Evolutionary conservation across 2,888 invertebrate species (phyloP).

Genomic region (Lobophora halterata): DNA sequence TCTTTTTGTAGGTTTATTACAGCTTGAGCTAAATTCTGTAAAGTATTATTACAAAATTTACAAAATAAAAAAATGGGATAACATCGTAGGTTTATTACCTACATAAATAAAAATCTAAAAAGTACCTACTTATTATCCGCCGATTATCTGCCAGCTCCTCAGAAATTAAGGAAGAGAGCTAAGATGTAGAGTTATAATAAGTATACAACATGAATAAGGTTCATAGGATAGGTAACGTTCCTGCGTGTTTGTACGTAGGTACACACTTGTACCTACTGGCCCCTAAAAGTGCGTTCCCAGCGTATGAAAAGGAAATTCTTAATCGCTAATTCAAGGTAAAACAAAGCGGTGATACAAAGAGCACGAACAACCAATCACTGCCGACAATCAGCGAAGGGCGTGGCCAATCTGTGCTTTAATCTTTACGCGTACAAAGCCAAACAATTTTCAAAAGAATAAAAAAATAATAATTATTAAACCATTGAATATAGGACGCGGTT

Average conservation of each 20-base stretch:
- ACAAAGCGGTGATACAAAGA: conserved; percentile 69
- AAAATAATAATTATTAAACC: conserved; percentile 60
- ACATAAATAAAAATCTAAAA: no score
- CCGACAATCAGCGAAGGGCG: conserved; percentile 58
- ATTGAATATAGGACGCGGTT: conserved; percentile 45
- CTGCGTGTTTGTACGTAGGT: conserved; percentile 11
- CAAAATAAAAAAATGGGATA: no score
- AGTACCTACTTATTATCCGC: no score
- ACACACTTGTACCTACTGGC: conserved; percentile 13
- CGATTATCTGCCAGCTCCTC: no score
- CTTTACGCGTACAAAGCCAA: conserved; percentile 57
- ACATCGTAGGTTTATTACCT: no score
- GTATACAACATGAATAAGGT: no score
- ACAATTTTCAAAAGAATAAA: conserved; percentile 62
- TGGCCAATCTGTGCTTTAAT: conserved; percentile 60
- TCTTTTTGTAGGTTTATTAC: no score
- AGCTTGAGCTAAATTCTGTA: no score
- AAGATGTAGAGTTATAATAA: no score
- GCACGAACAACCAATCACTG: conserved; percentile 61
- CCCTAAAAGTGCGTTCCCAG: conserved; percentile 11
- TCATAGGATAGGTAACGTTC: no score
- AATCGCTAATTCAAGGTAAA: conserved; percentile 63
- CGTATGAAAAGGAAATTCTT: conserved; percentile 31
- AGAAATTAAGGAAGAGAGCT: no score
- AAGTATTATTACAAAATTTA: no score